phyloP scores from a whole-genome alignment of 2,888 invertebrate species.

The Antheraea assamensis region DNA sequence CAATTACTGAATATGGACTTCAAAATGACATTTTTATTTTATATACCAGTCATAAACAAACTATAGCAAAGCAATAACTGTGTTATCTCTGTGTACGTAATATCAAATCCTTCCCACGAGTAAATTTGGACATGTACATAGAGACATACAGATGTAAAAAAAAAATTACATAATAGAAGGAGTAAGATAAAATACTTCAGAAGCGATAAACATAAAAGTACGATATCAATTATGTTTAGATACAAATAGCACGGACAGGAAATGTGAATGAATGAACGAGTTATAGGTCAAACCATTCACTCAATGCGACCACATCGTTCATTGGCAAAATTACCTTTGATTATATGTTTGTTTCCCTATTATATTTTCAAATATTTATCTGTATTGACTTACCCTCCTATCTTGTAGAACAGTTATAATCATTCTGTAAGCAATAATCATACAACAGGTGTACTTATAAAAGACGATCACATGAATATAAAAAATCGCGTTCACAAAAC shows the following conservation, averaged over 20 bases:
- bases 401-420: not conserved
- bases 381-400: not conserved
- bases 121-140: not conserved
- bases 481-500: constrained; percentile 1
- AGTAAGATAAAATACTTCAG: not conserved
- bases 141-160: not conserved
- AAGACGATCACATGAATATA: not conserved
- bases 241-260: not conserved
- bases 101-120: not conserved
- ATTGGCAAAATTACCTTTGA: not conserved
- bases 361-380: no score
- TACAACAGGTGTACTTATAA: not conserved
- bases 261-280: not conserved
- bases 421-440: not conserved
- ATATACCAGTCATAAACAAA: no score
- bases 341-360: not conserved
- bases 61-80: no score
- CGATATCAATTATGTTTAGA: not conserved
- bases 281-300: not conserved
- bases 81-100: not conserved
- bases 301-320: not conserved
- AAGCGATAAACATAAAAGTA: not conserved
- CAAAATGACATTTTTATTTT: no score
- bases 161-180: not conserved
- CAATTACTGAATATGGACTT: no score